These are phyloP conservation scores for Macropodus opercularis DNA, from an alignment of 2,797 vertebrate species.

Conservation along the genomic window DNA sequence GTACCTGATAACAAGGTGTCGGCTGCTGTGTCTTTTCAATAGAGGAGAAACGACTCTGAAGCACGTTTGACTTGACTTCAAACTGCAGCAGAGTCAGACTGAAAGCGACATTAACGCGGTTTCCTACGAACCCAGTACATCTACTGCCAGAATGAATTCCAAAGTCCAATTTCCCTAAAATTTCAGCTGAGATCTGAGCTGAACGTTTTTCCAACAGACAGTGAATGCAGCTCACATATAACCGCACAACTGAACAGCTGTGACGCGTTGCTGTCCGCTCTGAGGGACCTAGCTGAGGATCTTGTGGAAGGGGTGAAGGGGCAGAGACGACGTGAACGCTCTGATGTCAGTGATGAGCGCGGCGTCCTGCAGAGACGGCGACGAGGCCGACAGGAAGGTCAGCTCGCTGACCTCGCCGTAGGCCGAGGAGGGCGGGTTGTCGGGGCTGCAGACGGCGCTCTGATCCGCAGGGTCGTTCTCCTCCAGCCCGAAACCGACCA, in stretches of 20 bases:
- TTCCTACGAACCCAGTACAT: no score
- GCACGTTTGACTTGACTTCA: no score
- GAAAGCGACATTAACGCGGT: no score
- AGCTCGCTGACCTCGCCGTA: constrained; percentile 87
- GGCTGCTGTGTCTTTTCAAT: no score
- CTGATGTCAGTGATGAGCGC: constrained; percentile 88
- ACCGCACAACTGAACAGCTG: neutral
- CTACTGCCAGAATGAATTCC: neutral
- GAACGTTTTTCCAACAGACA: constrained; percentile 3
- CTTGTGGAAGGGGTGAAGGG: constrained; percentile 92
- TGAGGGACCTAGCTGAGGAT: constrained; percentile 79
- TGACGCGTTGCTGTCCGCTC: neutral
- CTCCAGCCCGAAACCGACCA: constrained; percentile 89
- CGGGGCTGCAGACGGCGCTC: neutral
- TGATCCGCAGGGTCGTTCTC: constrained; percentile 78
- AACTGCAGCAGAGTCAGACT: no score
- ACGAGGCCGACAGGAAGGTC: constrained; percentile 83
- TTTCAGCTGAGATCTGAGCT: neutral
- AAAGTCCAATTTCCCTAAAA: no score
- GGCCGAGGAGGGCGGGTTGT: constrained; percentile 65
- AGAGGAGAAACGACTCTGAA: no score
- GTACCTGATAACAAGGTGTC: no score
- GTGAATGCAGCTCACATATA: constrained; percentile 33
- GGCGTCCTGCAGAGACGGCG: constrained; percentile 74
- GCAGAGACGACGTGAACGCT: constrained; percentile 88